A percentile compares a stretch with the other conserved stretches of the same genome.
phyloP scores from a whole-genome alignment of 2,888 invertebrate species.

The Coremacera marginata region DNA sequence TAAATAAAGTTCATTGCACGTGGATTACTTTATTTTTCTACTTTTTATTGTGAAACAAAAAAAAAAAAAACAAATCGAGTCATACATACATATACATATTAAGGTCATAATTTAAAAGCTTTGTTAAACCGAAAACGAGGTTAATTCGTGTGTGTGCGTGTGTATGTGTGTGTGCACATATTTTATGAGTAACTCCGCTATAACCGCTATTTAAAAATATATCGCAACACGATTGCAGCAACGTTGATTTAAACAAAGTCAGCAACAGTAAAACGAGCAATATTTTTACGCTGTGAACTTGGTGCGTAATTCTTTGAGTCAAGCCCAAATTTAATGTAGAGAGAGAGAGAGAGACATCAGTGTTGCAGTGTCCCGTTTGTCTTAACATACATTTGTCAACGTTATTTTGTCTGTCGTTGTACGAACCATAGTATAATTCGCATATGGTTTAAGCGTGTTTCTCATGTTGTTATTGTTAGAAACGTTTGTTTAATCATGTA shows the following conservation, averaged over 20 bases:
- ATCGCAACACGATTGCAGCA: no score
- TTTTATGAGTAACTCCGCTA: constrained; percentile 47
- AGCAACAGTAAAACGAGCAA: background rate
- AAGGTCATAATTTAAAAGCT: background rate
- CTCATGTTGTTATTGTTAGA: no score
- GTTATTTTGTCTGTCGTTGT: constrained; percentile 9
- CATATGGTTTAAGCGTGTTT: no score
- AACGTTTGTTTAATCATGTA: no score
- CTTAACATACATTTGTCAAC: background rate
- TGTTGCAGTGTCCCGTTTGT: background rate
- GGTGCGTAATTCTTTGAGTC: constrained; percentile 15
- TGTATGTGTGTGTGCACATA: constrained; percentile 23
- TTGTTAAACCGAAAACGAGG: background rate
- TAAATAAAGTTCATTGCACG: constrained; percentile 25
- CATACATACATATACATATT: background rate
- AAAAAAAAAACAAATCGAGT: background rate
- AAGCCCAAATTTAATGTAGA: background rate
- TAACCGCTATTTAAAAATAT: background rate
- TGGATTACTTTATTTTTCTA: background rate
- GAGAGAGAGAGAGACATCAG: no score
- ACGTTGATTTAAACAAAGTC: no score
- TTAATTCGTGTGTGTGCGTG: background rate
- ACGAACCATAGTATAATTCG: no score
- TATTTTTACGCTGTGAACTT: background rate
- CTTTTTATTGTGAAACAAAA: background rate